Base-by-base conservation (phyloP, 2,797 vertebrate species). In the Halcyon smyrnensis region DNA sequence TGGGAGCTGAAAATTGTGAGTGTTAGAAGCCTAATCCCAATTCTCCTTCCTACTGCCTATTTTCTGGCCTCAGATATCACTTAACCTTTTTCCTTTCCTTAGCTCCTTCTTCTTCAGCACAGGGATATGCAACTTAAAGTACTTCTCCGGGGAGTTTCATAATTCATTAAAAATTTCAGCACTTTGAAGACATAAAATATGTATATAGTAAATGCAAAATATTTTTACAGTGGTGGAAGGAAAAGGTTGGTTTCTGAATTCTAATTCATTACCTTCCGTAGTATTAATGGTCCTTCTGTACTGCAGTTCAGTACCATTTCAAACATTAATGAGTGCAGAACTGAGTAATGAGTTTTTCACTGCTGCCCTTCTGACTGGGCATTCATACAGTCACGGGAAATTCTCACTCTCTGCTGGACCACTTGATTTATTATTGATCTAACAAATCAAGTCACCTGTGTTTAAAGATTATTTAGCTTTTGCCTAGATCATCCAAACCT, bases 231-330 rank as follows among this genome's bases (percentile, higher is more conserved):
- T 67, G 19, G 34, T 81, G 36, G 67, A 84, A 95, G 51, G 79
- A 76, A 92, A 89, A 96, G 84, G 69, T 85, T 89, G 84, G 60
- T 56, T 96, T 96, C 78, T 87, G 67, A 86, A 91, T 90, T 87
- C 92, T 36, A 94, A 84, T 86, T 86, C 56, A 82, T 95, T 95
- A 75, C 53, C 43, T 43, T 69, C 50, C 3, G 3, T 89, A 83
- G 87, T 95, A 89, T 75, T 94, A 78, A 82, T 80, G 39, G 83
- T 92, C 76, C 11, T 34, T 91, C 78, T 75, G 65, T 83, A 54
- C 50, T 62, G 60, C 34, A 13, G 89, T 89, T 95, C 65, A 80
- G 36, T 84, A 84, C 81, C 57, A 70, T 75, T 43, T 95, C 65
- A 93, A 83, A 90, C 69, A 68, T 89, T 93, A 96, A 70, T 75